These are phyloP conservation scores for Cirrhinus mrigala DNA, from an alignment of 2,797 vertebrate genomes.

Conservation along the genomic window DNA sequence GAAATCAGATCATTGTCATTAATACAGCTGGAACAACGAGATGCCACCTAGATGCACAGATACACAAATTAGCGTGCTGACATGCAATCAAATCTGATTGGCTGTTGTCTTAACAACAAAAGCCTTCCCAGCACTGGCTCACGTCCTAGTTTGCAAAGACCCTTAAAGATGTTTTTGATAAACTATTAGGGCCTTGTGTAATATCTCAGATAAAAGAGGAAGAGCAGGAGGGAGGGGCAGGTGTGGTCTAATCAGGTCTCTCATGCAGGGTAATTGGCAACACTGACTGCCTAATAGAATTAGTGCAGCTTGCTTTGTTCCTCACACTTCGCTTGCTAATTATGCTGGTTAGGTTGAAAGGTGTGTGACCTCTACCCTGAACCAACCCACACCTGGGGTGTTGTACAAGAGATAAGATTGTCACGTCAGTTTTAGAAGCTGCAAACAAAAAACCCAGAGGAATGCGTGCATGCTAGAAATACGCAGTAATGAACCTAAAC, in stretches of 20 bases:
- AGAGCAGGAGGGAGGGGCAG: conserved; percentile 10
- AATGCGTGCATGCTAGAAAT: neutral
- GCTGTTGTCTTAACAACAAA: conserved; percentile 34
- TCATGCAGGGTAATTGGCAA: conserved; percentile 51
- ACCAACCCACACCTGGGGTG: conserved; percentile 37
- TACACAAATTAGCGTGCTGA: conserved; percentile 15
- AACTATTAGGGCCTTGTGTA: conserved; percentile 22
- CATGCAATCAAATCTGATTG: conserved; percentile 23
- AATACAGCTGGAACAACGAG: conserved; percentile 28
- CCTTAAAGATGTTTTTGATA: neutral
- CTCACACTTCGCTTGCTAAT: conserved; percentile 47
- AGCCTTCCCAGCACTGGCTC: neutral
- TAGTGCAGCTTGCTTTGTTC: conserved; percentile 43
- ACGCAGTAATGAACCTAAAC: neutral
- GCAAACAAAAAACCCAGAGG: conserved; percentile 6
- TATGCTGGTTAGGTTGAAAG: conserved; percentile 44
- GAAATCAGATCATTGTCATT: conserved; percentile 30
- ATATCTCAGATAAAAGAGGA: conserved; percentile 22
- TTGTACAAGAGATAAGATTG: conserved; percentile 15
- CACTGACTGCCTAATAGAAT: conserved; percentile 52
- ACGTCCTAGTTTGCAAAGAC: conserved; percentile 19
- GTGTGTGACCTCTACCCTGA: conserved; percentile 18
- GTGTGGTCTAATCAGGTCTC: conserved; percentile 49
- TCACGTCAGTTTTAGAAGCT: conserved; percentile 8
- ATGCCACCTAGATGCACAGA: conserved; percentile 35